Conservation (phyloP, 2,888 invertebrate species). For the Formica aserva region DNA sequence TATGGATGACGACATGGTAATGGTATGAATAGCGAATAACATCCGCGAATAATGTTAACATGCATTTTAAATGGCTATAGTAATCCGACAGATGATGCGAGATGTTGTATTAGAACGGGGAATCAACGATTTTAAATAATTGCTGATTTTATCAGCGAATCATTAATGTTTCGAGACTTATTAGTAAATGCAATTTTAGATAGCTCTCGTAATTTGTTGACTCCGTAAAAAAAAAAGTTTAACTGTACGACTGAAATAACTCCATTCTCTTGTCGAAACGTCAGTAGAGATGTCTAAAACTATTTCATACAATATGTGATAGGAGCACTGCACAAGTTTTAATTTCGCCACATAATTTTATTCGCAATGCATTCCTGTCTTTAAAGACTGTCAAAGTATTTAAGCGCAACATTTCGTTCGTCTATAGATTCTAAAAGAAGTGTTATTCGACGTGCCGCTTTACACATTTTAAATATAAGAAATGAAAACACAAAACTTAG, state of each 20-base stretch:
- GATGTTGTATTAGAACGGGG: conserved; percentile 67
- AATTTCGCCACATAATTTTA: conserved; percentile 35
- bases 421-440: conserved; percentile 27
- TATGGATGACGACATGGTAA: conserved; percentile 85
- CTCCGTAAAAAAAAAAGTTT: conserved; percentile 69
- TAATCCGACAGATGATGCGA: conserved; percentile 21
- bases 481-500: conserved; percentile 31
- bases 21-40: conserved; percentile 83
- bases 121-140: conserved; percentile 67
- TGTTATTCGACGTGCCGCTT: conserved; percentile 26
- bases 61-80: conserved; percentile 15
- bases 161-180: conserved; percentile 76
- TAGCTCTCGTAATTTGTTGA: conserved; percentile 80
- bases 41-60: conserved; percentile 21
- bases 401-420: conserved; percentile 44
- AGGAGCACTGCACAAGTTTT: conserved; percentile 47
- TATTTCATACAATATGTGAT: conserved; percentile 53
- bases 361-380: conserved; percentile 81
- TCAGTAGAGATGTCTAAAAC: conserved; percentile 41
- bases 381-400: conserved; percentile 79
- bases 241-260: conserved; percentile 60
- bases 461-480: conserved; percentile 48
- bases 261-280: conserved; percentile 39
- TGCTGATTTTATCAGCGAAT: conserved; percentile 70
- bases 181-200: conserved; percentile 76